Conservation (phyloP, 1,140 invertebrate genomes). For the Ostrea denselamellosa region DNA sequence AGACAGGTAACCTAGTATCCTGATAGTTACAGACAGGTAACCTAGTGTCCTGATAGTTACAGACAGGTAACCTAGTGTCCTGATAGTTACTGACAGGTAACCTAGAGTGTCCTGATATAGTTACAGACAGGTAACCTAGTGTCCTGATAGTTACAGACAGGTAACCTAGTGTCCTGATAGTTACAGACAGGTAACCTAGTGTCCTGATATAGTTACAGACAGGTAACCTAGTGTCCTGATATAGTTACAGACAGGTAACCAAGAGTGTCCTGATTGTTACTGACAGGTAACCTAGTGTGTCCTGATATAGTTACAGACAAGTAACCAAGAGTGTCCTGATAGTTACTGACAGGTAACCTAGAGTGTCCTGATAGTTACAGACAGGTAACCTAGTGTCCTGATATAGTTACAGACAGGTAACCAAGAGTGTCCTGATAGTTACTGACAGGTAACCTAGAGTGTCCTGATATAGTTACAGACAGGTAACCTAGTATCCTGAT, state of each 20-base stretch:
- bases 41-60: background rate
- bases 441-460: constrained; percentile 87
- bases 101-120: no score
- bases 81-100: no score
- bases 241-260: background rate
- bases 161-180: no score
- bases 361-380: background rate
- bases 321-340: constrained; percentile 4
- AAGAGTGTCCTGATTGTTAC: background rate
- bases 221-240: no score
- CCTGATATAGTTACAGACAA: background rate
- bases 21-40: background rate
- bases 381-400: background rate
- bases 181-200: background rate
- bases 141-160: no score
- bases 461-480: background rate
- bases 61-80: no score
- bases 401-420: background rate
- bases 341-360: background rate
- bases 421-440: constrained; percentile 86
- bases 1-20: constrained; percentile 62
- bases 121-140: background rate
- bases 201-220: no score
- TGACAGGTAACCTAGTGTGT: background rate
- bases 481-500: background rate